Conservation (phyloP, 2,797 vertebrate genomes). For the Poliocrania exsul region DNA sequence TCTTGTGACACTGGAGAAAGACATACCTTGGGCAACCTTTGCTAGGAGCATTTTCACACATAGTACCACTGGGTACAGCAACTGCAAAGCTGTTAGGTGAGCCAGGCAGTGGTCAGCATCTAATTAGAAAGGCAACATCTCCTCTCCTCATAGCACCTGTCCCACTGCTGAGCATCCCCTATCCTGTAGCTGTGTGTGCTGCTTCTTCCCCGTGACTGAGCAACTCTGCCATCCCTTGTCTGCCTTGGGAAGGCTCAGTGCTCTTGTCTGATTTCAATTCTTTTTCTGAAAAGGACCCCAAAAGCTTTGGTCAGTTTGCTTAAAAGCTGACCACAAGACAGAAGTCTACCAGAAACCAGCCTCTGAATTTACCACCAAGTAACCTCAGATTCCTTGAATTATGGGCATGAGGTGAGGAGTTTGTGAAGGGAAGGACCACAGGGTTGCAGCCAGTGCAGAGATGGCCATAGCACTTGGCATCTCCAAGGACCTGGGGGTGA, state of each 20-base stretch:
- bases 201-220: accelerated
- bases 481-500: not conserved
- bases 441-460: not conserved
- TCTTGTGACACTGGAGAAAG: not conserved
- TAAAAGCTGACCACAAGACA: not conserved
- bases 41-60: not conserved
- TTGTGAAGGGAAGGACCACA: not conserved
- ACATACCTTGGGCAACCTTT: not conserved
- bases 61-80: not conserved
- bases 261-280: not conserved
- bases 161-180: accelerated
- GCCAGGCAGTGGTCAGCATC: not conserved
- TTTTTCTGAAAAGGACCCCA: not conserved
- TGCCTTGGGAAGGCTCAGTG: not conserved
- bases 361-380: not conserved
- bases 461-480: not conserved
- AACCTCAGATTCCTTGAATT: not conserved
- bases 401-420: not conserved
- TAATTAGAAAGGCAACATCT: not conserved
- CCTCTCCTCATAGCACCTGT: accelerated
- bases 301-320: not conserved
- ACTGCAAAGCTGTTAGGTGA: not conserved
- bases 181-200: not conserved
- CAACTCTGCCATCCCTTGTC: accelerated
- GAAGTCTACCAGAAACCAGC: not conserved